Percentiles rank a stretch among this genome's conserved stretches.
Conservation (phyloP, 2,113 vertebrate genomes). For the Acrocephalus arundinaceus region DNA sequence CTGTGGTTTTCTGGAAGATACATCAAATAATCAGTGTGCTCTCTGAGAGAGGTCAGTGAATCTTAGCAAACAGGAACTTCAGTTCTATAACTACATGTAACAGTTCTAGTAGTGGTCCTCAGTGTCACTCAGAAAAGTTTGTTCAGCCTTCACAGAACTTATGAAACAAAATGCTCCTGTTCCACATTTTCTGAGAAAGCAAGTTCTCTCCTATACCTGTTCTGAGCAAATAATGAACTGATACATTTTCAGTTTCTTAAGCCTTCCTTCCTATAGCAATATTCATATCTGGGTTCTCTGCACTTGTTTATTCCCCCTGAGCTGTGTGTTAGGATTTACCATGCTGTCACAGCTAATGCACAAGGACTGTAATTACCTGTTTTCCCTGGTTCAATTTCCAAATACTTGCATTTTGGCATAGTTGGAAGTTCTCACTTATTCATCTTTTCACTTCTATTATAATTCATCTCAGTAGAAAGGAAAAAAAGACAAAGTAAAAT, state of each 20-base stretch:
- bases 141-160: neutral
- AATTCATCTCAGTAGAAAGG: neutral
- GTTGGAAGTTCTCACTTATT: neutral
- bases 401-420: neutral
- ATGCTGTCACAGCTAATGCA: neutral
- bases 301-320: constrained; percentile 21
- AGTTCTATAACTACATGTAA: neutral
- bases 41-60: neutral
- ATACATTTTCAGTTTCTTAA: neutral
- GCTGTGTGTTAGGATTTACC: neutral
- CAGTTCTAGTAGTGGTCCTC: neutral
- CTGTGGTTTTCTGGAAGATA: neutral
- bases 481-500: neutral
- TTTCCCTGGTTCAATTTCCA: neutral
- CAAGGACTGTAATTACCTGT: constrained; percentile 1
- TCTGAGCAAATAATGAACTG: constrained; percentile 10
- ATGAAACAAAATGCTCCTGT: neutral
- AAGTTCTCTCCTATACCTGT: neutral
- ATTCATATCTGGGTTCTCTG: constrained; percentile 17
- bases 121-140: neutral
- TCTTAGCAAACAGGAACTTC: constrained; percentile 17
- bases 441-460: neutral
- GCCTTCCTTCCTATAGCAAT: neutral
- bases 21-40: neutral
- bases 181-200: neutral